A percentile compares a stretch with the other conserved stretches of the same genome.
These are phyloP conservation scores for Zeuzera pyrina DNA, from an alignment of 2,888 invertebrate species.

Conservation along the genomic window DNA sequence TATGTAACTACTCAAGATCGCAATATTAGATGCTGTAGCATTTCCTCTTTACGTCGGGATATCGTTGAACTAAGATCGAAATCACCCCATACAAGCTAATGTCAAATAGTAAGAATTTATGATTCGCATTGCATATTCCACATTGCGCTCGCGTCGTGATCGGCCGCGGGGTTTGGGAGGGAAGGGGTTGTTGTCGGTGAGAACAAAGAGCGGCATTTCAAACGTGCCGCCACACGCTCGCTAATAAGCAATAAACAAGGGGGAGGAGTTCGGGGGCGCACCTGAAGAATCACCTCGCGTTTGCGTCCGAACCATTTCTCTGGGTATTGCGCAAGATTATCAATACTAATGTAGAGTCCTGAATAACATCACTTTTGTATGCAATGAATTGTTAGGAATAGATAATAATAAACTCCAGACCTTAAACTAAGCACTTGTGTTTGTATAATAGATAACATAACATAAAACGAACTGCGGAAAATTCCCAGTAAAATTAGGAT, in stretches of 20 bases:
- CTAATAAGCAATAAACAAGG: conserved; percentile 74
- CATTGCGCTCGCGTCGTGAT: conserved; percentile 54
- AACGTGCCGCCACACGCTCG: conserved; percentile 63
- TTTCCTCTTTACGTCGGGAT: conserved; percentile 51
- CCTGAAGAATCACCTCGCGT: conserved; percentile 65
- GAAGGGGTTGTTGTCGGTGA: conserved; percentile 45
- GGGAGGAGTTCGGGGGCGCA: conserved; percentile 64
- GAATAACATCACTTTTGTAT: too few relatives aligned
- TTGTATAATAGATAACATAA: too few relatives aligned
- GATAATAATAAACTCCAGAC: too few relatives aligned
- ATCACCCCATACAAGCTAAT: conserved; percentile 58
- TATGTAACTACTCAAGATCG: conserved; percentile 10
- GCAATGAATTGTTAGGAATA: too few relatives aligned
- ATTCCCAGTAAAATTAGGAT: too few relatives aligned
- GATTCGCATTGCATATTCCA: conserved; percentile 55
- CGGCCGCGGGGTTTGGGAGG: conserved; percentile 28
- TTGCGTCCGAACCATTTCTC: too few relatives aligned
- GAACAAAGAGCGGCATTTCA: conserved; percentile 67
- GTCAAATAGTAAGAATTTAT: conserved; percentile 70
- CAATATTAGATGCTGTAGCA: conserved; percentile 36
- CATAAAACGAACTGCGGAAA: too few relatives aligned
- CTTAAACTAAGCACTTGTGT: too few relatives aligned
- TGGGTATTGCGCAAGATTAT: too few relatives aligned
- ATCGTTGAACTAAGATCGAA: conserved; percentile 61
- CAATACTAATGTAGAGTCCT: too few relatives aligned